Evolutionary conservation across 1,140 invertebrate species (phyloP).

Genomic region (Drosophila serrata): DNA sequence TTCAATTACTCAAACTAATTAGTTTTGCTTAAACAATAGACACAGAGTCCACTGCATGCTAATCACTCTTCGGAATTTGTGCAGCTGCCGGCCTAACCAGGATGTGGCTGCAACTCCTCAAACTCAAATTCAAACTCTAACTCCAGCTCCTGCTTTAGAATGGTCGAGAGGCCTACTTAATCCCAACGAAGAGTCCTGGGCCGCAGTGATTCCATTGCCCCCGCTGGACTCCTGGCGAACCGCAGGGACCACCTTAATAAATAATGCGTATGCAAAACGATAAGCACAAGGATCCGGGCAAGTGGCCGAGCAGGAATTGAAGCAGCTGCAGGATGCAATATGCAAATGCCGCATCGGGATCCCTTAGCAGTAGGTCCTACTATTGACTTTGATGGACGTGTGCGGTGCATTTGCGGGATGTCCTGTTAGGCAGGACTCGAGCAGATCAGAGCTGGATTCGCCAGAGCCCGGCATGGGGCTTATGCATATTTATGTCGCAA

Average conservation of each 20-base stretch:
- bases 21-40: slow-evolving; percentile 78
- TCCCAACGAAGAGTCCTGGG: slow-evolving; percentile 43
- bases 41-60: slow-evolving; percentile 58
- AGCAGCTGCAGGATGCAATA: slow-evolving; percentile 50
- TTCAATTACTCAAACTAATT: slow-evolving; percentile 82
- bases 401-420: slow-evolving; percentile 64
- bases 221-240: slow-evolving; percentile 17
- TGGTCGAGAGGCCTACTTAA: slow-evolving; percentile 59
- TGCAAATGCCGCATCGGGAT: slow-evolving; percentile 56
- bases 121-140: neutral
- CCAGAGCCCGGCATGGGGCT: slow-evolving; percentile 30
- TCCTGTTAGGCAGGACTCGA: slow-evolving; percentile 57
- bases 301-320: slow-evolving; percentile 57
- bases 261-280: slow-evolving; percentile 79
- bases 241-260: slow-evolving; percentile 55
- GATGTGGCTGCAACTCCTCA: slow-evolving; percentile 13
- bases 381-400: slow-evolving; percentile 65
- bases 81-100: slow-evolving; percentile 54
- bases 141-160: neutral
- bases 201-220: slow-evolving; percentile 25
- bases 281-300: slow-evolving; percentile 50
- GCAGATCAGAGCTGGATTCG: slow-evolving; percentile 12
- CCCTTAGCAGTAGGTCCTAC: neutral
- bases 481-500: slow-evolving; percentile 77
- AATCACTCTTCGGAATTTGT: slow-evolving; percentile 59